A percentile compares a stretch with the other conserved stretches of the same genome.
Conservation (phyloP, 2,888 invertebrate genomes). For the Drosophila merina region DNA sequence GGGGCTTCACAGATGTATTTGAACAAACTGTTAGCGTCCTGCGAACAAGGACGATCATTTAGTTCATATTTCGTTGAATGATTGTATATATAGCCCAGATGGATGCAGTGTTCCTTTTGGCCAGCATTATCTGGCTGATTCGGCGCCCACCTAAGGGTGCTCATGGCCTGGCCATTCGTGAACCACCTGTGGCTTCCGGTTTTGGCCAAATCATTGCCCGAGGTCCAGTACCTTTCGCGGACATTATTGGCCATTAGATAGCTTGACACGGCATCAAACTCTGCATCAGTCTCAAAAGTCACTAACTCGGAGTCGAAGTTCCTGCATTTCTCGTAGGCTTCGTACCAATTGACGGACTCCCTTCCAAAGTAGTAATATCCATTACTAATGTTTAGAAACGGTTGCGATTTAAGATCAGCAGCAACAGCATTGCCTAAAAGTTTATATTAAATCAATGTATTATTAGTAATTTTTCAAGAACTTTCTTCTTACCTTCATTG, state of each 20-base stretch:
- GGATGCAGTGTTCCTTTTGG: constrained; percentile 22
- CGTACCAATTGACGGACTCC: constrained; percentile 28
- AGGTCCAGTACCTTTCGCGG: constrained; percentile 20
- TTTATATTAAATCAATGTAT: rapidly evolving
- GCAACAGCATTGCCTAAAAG: constrained; percentile 4
- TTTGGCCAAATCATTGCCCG: constrained; percentile 21
- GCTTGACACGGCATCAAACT: constrained; percentile 12
- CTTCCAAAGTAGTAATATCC: constrained; percentile 29
- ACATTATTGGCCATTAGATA: constrained; percentile 10
- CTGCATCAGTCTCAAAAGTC: constrained; percentile 29
- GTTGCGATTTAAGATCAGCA: constrained; percentile 13
- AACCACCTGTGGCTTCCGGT: constrained; percentile 34
- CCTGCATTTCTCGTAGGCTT: constrained; percentile 32
- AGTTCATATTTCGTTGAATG: constrained; percentile 15
- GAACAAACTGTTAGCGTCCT: constrained; percentile 24
- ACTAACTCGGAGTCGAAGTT: constrained; percentile 22
- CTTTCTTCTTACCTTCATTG: constrained; percentile 16
- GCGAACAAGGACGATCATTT: constrained; percentile 27
- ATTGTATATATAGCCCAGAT: constrained; percentile 20
- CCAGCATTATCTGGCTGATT: constrained; percentile 24
- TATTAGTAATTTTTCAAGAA: not conserved
- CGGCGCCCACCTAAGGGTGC: constrained; percentile 16
- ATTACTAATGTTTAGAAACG: constrained; percentile 15
- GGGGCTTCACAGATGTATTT: constrained; percentile 37
- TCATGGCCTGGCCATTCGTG: constrained; percentile 11